A percentile compares a stretch with the other conserved stretches of the same genome.
Conservation (phyloP, 2,113 vertebrate genomes). For the Theristicus caerulescens region DNA sequence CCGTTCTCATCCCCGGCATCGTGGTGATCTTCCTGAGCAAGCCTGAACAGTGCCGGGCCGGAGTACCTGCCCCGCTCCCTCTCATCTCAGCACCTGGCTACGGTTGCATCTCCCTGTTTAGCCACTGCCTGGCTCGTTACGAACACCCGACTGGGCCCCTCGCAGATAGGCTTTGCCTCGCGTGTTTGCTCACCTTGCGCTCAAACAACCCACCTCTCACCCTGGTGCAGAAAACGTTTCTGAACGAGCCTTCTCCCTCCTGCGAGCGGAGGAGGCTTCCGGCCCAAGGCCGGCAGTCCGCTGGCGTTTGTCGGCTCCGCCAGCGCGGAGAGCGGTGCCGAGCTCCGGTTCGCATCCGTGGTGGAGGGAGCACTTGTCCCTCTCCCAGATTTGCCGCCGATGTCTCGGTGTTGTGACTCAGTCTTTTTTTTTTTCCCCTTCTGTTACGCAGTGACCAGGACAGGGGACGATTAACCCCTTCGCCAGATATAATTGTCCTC, state of each 20-base stretch:
- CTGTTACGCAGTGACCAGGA: constrained; percentile 79
- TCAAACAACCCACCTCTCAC: not conserved
- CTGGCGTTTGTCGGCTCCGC: rapidly evolving
- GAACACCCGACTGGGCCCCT: not conserved
- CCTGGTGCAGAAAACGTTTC: not conserved
- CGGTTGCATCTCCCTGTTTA: rapidly evolving
- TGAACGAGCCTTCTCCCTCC: no score
- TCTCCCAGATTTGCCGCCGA: not conserved
- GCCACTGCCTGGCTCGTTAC: not conserved
- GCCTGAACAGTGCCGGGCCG: rapidly evolving
- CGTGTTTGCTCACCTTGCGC: not conserved
- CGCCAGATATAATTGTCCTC: constrained; percentile 93
- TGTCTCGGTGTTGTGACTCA: not conserved
- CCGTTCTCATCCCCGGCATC: not conserved
- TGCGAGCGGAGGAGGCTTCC: not conserved
- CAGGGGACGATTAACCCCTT: constrained; percentile 87
- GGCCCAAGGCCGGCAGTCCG: not conserved
- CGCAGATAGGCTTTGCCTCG: not conserved
- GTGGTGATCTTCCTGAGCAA: rapidly evolving
- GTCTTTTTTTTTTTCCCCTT: not conserved
- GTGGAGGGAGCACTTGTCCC: not conserved
- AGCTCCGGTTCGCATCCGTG: rapidly evolving
- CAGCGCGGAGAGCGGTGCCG: rapidly evolving
- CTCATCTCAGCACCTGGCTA: not conserved
- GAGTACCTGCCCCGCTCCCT: rapidly evolving